Evolutionary conservation across 2,888 invertebrate genomes (phyloP), one percentile per base, ranked within the genome.

Genomic region (Microctonus aethiopoides): DNA sequence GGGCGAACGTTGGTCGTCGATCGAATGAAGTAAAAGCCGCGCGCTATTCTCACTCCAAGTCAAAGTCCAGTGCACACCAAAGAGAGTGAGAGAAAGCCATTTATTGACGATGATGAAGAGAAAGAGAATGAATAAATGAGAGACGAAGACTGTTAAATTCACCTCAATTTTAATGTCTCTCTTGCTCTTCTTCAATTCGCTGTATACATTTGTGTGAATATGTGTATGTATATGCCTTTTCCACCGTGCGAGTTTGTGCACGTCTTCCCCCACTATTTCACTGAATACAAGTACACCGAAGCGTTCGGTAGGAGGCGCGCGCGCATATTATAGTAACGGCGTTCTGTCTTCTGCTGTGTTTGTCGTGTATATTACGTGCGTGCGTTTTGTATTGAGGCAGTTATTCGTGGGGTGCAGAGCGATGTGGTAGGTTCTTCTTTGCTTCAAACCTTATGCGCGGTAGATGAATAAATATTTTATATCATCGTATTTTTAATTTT

Each of bases 361-460:
- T n/a, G n/a, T n/a, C n/a, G n/a, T n/a, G n/a, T n/a, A n/a, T n/a
- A n/a, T n/a, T n/a, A 13, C n/a, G 13, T 56, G 56, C 10, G 13
- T 24, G 13, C 26, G 24, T 7, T 9, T 29, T 78, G 79, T 78
- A 78, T 76, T 76, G 68, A 75, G 76, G 75, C 81, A 84, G 84
- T 84, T 79, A 81, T 81, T 81, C 84, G 84, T 83, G 80, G 78
- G 78, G 80, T 81, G 81, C 82, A 80, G 81, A 79, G 75, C 78
- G 78, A 78, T 78, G 79, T 78, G 80, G 80, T 81, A 77, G 9
- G 57, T 67, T 51, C 51, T 52, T 52, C 54, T 39, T 11, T n/a
- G n/a, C n/a, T n/a, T n/a, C n/a, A n/a, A 34, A 29, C n/a, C 46
- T 51, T 10, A 24, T 24, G 20, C 64, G 69, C 67, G 16, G 24